Evolutionary conservation across 2,888 invertebrate genomes (phyloP), one percentile per base, ranked within the genome.

Genomic region (Pharmacophagus antenor): DNA sequence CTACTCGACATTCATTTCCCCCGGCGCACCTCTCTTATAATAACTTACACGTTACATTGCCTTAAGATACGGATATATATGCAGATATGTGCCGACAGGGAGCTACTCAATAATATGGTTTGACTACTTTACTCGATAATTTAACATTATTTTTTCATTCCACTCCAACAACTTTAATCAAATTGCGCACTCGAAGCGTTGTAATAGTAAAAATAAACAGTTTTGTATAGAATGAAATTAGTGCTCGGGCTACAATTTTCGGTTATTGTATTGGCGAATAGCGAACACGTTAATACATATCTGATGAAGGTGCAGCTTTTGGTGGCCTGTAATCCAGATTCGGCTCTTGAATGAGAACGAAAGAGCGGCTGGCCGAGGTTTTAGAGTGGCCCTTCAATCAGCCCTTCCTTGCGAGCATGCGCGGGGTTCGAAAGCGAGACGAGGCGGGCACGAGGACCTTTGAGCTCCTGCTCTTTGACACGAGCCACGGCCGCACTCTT

Each of bases 1-100:
- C 86, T 85, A 88, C 85, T 89, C 88, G 84, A 85, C 86, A 90
- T 88, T 89, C 89, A 90, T 90, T 90, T 90, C 89, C 89, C 89
- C 70, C 65, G 89, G 82, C 88, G 88, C 87, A 80, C 84, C 84
- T 86, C 88, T 88, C 89, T 88, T 89, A 88, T 89, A 88, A 89
- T 89, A 90, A 89, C 87, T 88, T 88, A 88, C 83, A 79, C 77
- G 81, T 72, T 84, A 85, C 81, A 85, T 82, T 79, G 79, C 84
- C 88, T 88, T 84, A 84, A 88, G 87, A 84, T 80, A 81, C 71
- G 69, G 69, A 68, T 79, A 74, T n/a, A n/a, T 77, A 79, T 73
- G 60, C 66, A 62, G 50, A 63, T 64, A 67, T 56, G 70, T 72
- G 70, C 67, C 72, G 70, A 70, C 66, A 67, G 71, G 72, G 69